Evolutionary conservation across 1,140 invertebrate genomes (phyloP).

Genomic region (Rhizoglyphus robini): DNA sequence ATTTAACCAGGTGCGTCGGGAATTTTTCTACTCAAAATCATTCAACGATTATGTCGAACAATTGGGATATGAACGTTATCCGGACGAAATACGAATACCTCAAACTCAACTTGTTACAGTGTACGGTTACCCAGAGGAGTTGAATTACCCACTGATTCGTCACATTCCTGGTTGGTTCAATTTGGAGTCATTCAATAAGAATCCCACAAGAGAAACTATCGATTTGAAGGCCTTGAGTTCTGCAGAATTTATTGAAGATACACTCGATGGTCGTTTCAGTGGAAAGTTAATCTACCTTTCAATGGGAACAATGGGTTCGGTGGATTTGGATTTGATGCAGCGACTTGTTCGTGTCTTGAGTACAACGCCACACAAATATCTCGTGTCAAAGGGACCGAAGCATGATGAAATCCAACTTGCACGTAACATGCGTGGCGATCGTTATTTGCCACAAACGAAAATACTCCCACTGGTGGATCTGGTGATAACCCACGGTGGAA

Average conservation of each 20-base stretch:
- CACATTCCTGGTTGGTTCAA: not conserved
- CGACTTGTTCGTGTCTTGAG: not conserved
- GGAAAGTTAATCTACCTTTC: slow-evolving; percentile 20
- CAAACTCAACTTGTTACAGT: slow-evolving; percentile 5
- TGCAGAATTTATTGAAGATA: not conserved
- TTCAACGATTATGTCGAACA: not conserved
- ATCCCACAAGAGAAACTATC: too few relatives aligned
- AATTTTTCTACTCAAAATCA: not conserved
- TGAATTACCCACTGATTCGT: slow-evolving; percentile 16
- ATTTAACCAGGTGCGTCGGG: not conserved
- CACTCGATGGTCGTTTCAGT: not conserved
- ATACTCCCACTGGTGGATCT: slow-evolving; percentile 16
- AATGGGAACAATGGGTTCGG: slow-evolving; percentile 24
- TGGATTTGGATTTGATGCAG: slow-evolving; percentile 21
- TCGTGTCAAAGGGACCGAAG: slow-evolving; percentile 16
- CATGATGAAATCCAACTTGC: slow-evolving; percentile 18
- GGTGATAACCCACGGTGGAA: slow-evolving; percentile 20
- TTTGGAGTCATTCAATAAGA: slow-evolving; percentile 12
- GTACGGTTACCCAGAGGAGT: slow-evolving; percentile 15
- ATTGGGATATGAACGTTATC: not conserved
- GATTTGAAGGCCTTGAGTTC: not conserved
- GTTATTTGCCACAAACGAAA: slow-evolving; percentile 12
- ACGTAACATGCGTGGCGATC: slow-evolving; percentile 21
- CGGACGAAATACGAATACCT: not conserved
- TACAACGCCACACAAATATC: slow-evolving; percentile 2